Percentiles rank a stretch among this genome's conserved stretches.
phyloP scores from a whole-genome alignment of 1,140 invertebrate genomes.

The Euwallacea fornicatus region DNA sequence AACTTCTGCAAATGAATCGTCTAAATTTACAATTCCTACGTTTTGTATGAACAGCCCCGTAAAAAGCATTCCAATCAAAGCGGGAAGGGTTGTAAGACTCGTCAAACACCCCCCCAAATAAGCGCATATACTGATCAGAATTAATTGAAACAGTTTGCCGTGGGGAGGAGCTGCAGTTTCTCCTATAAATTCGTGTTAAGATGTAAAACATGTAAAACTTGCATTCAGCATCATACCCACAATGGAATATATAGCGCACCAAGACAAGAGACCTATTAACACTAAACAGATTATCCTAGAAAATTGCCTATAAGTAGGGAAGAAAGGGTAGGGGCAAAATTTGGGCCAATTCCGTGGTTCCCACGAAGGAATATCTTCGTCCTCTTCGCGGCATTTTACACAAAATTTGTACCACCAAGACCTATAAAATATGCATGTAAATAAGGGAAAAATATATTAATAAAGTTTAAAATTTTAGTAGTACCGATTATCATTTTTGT shows the following conservation, averaged over 20 bases:
- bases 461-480: constrained; percentile 11
- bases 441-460: background rate
- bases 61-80: constrained; percentile 84
- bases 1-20: constrained; percentile 63
- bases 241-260: constrained; percentile 70
- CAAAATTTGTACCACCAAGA: constrained; percentile 76
- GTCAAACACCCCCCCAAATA: constrained; percentile 80
- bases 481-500: constrained; percentile 39
- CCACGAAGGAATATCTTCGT: constrained; percentile 70
- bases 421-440: constrained; percentile 53
- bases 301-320: constrained; percentile 76
- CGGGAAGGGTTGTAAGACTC: constrained; percentile 75
- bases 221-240: constrained; percentile 12
- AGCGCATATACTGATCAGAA: constrained; percentile 71
- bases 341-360: constrained; percentile 74
- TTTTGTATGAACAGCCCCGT: constrained; percentile 80
- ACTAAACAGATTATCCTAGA: constrained; percentile 69
- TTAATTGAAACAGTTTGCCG: constrained; percentile 79
- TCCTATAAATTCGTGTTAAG: constrained; percentile 56
- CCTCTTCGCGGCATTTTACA: constrained; percentile 68
- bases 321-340: constrained; percentile 78
- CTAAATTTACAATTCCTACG: constrained; percentile 70
- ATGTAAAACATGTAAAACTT: background rate
- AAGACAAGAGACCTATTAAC: constrained; percentile 67
- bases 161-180: constrained; percentile 70